Percentiles rank a stretch among this genome's conserved stretches.
Evolutionary conservation across 2,113 vertebrate genomes (phyloP).

Genomic region (Notothenia coriiceps): DNA sequence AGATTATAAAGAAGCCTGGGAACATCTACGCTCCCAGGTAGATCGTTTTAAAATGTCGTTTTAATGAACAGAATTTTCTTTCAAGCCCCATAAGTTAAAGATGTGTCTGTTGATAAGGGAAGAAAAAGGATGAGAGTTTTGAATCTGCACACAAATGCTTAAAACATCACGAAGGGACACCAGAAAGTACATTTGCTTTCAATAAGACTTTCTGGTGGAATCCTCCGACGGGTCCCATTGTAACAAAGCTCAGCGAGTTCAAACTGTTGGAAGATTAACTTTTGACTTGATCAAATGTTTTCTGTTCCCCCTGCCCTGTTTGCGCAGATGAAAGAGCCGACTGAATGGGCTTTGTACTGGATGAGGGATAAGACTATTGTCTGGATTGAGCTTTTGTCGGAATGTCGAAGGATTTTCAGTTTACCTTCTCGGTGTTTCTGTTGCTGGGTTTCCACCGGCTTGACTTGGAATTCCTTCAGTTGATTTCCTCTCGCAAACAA

Average conservation of each 20-base stretch:
- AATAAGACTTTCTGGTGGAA: neutral
- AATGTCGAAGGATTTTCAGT: slow-evolving; percentile 41
- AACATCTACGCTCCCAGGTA: too few species aligned
- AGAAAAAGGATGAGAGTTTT: slow-evolving; percentile 6
- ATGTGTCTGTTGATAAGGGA: neutral
- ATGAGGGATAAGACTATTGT: slow-evolving; percentile 69
- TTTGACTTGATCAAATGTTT: slow-evolving; percentile 67
- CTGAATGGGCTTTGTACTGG: slow-evolving; percentile 68
- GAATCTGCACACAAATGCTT: slow-evolving; percentile 8
- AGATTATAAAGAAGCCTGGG: too few species aligned
- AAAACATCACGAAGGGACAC: neutral
- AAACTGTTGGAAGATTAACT: slow-evolving; percentile 69
- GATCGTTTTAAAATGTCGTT: neutral
- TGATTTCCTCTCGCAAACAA: neutral
- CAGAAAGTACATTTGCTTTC: neutral
- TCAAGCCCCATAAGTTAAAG: too few species aligned
- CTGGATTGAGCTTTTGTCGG: slow-evolving; percentile 51
- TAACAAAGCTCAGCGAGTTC: slow-evolving; percentile 45
- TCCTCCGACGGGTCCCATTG: slow-evolving; percentile 1
- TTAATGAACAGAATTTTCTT: slow-evolving; percentile 2
- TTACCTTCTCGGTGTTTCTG: slow-evolving; percentile 42
- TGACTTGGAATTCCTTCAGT: slow-evolving; percentile 5
- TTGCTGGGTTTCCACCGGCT: slow-evolving; percentile 29
- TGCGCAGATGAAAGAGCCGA: slow-evolving; percentile 66
- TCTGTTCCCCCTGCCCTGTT: slow-evolving; percentile 48